phyloP scores from a whole-genome alignment of 2,113 vertebrate genomes.

The Coturnix japonica region DNA sequence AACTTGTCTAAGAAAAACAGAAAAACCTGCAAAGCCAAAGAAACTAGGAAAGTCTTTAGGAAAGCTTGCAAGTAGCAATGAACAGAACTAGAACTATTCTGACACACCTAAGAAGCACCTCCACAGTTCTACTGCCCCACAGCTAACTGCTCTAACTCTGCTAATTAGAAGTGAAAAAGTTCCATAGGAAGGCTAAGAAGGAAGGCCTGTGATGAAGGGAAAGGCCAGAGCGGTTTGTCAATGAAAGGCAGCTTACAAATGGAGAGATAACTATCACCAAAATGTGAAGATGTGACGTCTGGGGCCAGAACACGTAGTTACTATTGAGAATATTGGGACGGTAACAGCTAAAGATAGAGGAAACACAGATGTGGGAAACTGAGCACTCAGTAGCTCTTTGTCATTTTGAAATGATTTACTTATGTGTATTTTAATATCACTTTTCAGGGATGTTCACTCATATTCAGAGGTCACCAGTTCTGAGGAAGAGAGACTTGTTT shows the following conservation, averaged over 20 bases:
- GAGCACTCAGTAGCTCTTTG: neutral
- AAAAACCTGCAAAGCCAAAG: neutral
- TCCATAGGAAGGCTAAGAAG: neutral
- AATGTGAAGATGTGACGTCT: neutral
- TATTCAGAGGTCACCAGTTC: constrained; percentile 67
- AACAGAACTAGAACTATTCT: neutral
- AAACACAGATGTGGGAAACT: neutral
- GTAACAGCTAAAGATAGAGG: neutral
- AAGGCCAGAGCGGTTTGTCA: neutral
- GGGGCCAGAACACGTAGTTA: neutral
- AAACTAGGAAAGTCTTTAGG: neutral
- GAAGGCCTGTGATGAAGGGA: neutral
- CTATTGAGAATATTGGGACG: neutral
- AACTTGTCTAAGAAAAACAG: neutral
- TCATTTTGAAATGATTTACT: constrained; percentile 20
- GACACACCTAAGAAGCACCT: neutral
- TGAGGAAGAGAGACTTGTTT: constrained; percentile 74
- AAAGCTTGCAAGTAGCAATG: neutral
- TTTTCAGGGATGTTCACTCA: constrained; percentile 82
- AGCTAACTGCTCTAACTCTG: neutral
- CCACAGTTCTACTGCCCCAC: neutral
- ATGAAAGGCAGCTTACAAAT: neutral
- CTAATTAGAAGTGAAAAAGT: neutral
- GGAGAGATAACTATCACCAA: neutral
- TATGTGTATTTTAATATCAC: constrained; percentile 30